phyloP scores from a whole-genome alignment of 2,888 invertebrate species.

The Gastracanthus pulcherrimus region DNA sequence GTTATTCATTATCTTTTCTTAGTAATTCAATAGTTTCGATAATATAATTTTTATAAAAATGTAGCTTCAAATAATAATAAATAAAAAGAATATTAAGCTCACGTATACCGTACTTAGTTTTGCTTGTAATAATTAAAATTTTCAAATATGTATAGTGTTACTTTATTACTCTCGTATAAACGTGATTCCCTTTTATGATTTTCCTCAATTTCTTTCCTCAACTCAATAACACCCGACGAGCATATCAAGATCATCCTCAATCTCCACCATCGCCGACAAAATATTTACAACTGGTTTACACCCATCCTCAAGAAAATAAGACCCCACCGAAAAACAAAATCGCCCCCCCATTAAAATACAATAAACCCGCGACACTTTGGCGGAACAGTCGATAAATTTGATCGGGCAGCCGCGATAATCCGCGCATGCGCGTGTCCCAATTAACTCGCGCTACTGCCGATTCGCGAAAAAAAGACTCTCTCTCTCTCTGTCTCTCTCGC shows the following conservation, averaged over 20 bases:
- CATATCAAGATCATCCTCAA: constrained; percentile 7
- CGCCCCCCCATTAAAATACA: background rate
- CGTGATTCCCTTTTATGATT: background rate
- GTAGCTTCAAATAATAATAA: background rate
- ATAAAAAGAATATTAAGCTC: too few relatives aligned
- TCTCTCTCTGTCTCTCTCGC: too few relatives aligned
- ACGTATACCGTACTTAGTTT: too few relatives aligned
- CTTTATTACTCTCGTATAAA: too few relatives aligned
- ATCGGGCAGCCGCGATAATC: constrained; percentile 34
- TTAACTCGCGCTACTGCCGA: constrained; percentile 17
- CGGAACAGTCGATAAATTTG: constrained; percentile 42
- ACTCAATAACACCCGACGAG: background rate
- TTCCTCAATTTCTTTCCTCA: background rate
- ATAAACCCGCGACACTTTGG: constrained; percentile 20
- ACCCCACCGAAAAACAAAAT: background rate
- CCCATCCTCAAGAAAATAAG: background rate
- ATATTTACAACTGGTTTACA: constrained; percentile 28
- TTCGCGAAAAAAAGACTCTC: constrained; percentile 13
- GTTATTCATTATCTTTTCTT: too few relatives aligned
- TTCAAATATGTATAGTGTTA: too few relatives aligned
- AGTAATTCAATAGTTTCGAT: too few relatives aligned
- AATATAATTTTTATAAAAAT: too few relatives aligned
- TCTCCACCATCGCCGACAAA: too few relatives aligned
- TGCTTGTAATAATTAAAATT: too few relatives aligned
- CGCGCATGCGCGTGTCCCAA: constrained; percentile 27